A percentile compares a stretch with the other conserved stretches of the same genome.
Evolutionary conservation across 2,113 vertebrate species (phyloP).

Genomic region (Pteruthius melanotis): DNA sequence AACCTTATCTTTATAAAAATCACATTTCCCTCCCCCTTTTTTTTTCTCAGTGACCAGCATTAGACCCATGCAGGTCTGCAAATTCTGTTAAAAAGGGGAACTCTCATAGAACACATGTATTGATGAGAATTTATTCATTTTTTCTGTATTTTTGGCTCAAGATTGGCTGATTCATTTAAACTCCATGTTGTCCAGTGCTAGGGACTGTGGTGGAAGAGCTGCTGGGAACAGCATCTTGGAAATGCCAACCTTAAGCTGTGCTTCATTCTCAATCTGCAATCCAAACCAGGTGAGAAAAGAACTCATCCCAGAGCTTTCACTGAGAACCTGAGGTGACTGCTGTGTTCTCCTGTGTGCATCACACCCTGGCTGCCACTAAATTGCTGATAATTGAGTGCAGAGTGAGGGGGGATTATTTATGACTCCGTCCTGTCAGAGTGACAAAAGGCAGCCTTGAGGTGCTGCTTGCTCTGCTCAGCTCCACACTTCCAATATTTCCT

Average conservation of each 20-base stretch:
- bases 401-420: not conserved
- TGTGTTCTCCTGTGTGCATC: not conserved
- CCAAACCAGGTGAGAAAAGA: constrained; percentile 42
- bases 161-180: not conserved
- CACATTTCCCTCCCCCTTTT: accelerated
- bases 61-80: not conserved
- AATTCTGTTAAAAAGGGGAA: not conserved
- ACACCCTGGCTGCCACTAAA: not conserved
- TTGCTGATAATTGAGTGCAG: constrained; percentile 30
- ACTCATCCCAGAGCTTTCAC: not conserved
- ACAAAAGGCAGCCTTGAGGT: constrained; percentile 49
- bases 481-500: not conserved
- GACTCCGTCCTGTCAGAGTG: not conserved
- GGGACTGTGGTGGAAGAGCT: constrained; percentile 76
- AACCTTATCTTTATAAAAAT: not conserved
- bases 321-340: not conserved
- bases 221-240: constrained; percentile 78
- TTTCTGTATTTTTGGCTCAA: not conserved
- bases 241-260: constrained; percentile 69
- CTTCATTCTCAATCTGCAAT: constrained; percentile 19
- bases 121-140: not conserved
- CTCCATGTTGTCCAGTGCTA: not conserved
- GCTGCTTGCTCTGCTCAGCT: not conserved
- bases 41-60: not conserved
- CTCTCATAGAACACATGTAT: not conserved